Base-by-base conservation (phyloP, 2,797 vertebrate genomes). In the Brotula barbata region DNA sequence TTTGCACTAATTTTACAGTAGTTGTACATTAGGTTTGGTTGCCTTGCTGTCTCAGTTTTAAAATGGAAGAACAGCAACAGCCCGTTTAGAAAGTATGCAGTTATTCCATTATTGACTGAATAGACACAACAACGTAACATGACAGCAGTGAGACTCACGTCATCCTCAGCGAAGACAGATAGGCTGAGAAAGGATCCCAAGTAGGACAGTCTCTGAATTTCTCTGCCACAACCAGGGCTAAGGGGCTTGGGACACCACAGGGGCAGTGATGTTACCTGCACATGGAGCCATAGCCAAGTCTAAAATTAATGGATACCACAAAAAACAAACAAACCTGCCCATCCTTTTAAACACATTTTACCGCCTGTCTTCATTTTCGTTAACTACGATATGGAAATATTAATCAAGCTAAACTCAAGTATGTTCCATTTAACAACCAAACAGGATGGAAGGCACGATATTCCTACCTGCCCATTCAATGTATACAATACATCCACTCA, bases 151-250 rank as follows among this genome's bases (percentile, higher is more conserved):
- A 2, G 36, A 94, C 95, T 95, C 82, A 98, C 97, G 34, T 99
- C 95, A 72, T 99, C 97, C 73, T 99, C 97, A 14, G 95, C 95
- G 73, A 99, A 99, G 68, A 99, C 96, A 2, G 97, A 99, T 50
- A 99, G 94, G 81, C 95, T 95, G 71, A 99, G 98, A 89, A 96
- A 98, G 25, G 93, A 81, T 73, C 97, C 97, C 53, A 99, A 75
- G 61, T 94, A 98, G 41, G 97, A 98, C 5, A 99, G 91, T 85
- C 95, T 94, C 86, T 99, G 97, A 64, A 98, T 88, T 68, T 99
- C 97, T 88, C 97, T 91, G 75, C 97, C 97, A 17, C 92, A 94
- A 39, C 94, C 97, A 3, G 93, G 91, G 81, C 96, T 98, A 74
- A 99, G 88, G 70, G 96, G 86, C 83, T 96, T 94, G 50, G 95